A percentile compares a stretch with the other conserved stretches of the same genome.
Conservation (phyloP, 2,113 vertebrate species). For the Triplophysa rosa region DNA sequence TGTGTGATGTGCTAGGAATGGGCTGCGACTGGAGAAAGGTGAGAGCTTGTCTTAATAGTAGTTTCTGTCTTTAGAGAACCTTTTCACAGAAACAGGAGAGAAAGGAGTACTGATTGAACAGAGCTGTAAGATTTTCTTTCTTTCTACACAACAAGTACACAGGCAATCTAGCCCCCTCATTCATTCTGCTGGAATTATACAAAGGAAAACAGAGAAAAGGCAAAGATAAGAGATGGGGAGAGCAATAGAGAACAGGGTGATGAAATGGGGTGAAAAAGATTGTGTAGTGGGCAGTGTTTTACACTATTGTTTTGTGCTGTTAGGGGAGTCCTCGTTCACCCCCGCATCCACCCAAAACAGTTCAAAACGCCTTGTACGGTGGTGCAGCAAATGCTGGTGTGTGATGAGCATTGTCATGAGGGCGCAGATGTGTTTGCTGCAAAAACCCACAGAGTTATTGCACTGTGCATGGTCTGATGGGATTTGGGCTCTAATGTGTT, state of each 20-base stretch:
- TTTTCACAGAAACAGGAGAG: background rate
- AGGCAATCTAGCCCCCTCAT: constrained; percentile 12
- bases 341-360: no score
- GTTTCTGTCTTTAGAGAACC: constrained; percentile 5
- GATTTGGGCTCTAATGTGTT: background rate
- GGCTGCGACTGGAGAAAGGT: background rate
- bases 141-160: constrained; percentile 5
- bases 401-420: background rate
- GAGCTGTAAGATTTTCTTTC: background rate
- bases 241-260: background rate
- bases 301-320: background rate
- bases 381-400: background rate
- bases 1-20: constrained; percentile 1
- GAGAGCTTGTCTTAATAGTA: constrained; percentile 10
- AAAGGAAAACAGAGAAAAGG: constrained; percentile 1
- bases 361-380: no score
- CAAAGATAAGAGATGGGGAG: background rate
- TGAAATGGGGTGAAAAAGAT: background rate
- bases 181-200: background rate
- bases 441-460: constrained; percentile 27
- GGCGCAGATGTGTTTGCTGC: background rate
- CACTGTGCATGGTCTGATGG: constrained; percentile 2
- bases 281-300: background rate
- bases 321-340: background rate
- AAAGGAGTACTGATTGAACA: constrained; percentile 21